Percentiles rank a stretch among this genome's conserved stretches.
Conservation (phyloP, 2,113 vertebrate species). For the Saimiri boliviensis region DNA sequence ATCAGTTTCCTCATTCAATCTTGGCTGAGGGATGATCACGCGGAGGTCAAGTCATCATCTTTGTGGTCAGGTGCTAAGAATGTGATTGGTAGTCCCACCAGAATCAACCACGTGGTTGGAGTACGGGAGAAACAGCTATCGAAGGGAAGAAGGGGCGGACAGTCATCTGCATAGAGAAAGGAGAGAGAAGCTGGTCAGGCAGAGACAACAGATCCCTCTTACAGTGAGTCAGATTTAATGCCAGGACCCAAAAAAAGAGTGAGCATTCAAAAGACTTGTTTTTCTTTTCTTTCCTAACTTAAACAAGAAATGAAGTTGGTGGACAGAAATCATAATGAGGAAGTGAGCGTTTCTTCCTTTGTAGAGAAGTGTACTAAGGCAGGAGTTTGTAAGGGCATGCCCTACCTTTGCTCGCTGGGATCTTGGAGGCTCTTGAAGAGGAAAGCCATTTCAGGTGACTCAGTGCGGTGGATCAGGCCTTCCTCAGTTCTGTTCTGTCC, state of each 20-base stretch:
- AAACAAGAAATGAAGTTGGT: not conserved
- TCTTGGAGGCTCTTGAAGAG: not conserved
- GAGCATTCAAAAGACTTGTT: not conserved
- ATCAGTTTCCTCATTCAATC: not conserved
- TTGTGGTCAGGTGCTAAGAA: not conserved
- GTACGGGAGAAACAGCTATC: not conserved
- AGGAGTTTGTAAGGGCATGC: not conserved
- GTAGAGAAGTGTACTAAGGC: not conserved
- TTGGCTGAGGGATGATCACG: not conserved
- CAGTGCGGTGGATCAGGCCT: not conserved
- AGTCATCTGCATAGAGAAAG: not conserved
- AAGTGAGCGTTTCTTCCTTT: not conserved
- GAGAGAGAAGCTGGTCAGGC: not conserved
- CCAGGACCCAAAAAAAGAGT: not conserved
- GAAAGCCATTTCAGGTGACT: not conserved
- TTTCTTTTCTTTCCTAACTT: conserved; percentile 36
- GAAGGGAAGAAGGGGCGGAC: not conserved
- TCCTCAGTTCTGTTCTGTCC: not conserved
- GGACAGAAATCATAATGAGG: not conserved
- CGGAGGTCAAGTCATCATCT: not conserved
- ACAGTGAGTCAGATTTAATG: not conserved
- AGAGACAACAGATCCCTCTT: not conserved
- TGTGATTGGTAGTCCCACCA: not conserved
- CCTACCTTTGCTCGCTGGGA: too few species aligned
- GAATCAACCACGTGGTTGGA: not conserved